Percentiles rank a stretch among this genome's conserved stretches.
phyloP scores from a whole-genome alignment of 2,113 vertebrate species.

The Phyllostomus hastatus region DNA sequence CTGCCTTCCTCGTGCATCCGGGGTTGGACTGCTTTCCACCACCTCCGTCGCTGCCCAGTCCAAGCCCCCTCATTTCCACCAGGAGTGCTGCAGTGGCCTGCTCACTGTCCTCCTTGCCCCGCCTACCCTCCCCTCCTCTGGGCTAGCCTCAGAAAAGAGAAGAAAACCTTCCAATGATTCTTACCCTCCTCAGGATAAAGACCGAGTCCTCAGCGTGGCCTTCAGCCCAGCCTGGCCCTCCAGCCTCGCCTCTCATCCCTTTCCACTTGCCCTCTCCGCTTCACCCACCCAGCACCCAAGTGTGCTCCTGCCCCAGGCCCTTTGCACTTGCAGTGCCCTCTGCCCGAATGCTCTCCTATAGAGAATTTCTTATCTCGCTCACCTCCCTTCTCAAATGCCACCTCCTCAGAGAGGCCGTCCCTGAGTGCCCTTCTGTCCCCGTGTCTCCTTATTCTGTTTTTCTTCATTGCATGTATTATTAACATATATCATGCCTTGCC shows the following conservation, averaged over 20 bases:
- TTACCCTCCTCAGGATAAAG: not conserved
- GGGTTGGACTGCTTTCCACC: not conserved
- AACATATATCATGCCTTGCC: not conserved
- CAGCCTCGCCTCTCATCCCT: not conserved
- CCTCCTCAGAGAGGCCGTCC: not conserved
- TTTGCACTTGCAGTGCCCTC: not conserved
- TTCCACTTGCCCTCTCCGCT: not conserved
- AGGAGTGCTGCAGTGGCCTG: fast-evolving
- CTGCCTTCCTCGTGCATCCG: not conserved
- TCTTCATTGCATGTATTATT: not conserved
- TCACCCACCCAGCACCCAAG: not conserved
- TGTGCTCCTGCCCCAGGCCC: not conserved
- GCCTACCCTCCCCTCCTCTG: not conserved
- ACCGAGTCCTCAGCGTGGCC: not conserved
- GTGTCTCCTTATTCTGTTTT: not conserved
- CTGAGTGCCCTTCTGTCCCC: not conserved
- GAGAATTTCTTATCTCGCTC: not conserved
- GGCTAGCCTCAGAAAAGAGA: not conserved
- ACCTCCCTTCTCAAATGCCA: not conserved
- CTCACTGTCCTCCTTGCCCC: not conserved
- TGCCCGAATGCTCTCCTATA: not conserved
- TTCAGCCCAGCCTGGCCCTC: not conserved
- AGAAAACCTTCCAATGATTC: not conserved
- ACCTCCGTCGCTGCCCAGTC: fast-evolving
- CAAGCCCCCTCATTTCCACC: not conserved